Conservation (phyloP, 2,113 vertebrate genomes). For the Petaurus breviceps region DNA sequence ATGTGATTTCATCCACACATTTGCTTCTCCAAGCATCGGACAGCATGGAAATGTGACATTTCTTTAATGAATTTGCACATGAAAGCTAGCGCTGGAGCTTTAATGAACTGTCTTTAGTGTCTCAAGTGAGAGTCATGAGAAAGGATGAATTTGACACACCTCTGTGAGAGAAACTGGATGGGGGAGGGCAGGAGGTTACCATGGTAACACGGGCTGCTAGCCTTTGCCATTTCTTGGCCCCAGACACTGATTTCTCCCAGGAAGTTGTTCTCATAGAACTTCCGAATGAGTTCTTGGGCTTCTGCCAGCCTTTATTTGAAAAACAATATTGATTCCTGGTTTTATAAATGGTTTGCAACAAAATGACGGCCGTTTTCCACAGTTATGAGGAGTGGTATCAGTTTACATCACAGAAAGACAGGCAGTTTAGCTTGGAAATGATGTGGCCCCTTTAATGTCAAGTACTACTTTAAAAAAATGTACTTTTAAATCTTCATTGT, state of each 20-base stretch:
- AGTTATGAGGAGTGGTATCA: background rate
- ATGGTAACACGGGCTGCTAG: background rate
- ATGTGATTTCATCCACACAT: conserved; percentile 35
- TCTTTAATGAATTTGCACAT: conserved; percentile 46
- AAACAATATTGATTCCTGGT: background rate
- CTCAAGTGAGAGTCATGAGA: conserved; percentile 46
- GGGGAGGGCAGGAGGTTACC: background rate
- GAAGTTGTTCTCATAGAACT: background rate
- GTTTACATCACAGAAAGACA: background rate
- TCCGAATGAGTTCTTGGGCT: conserved; percentile 31
- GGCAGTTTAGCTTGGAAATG: background rate
- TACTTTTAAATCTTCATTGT: conserved; percentile 35
- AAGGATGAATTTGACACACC: conserved; percentile 4
- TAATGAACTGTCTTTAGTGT: conserved; percentile 35
- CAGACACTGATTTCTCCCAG: background rate
- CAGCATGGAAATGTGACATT: conserved; percentile 18
- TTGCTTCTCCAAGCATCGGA: conserved; percentile 3
- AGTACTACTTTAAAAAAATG: conserved; percentile 35
- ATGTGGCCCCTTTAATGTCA: background rate
- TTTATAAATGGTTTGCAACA: background rate
- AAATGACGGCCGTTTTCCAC: background rate
- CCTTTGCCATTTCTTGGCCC: background rate
- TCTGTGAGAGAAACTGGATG: conserved; percentile 12
- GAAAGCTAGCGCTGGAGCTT: background rate
- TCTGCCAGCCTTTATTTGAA: conserved; percentile 35